phyloP scores from a whole-genome alignment of 2,797 vertebrate genomes.

The Acridotheres tristis region DNA sequence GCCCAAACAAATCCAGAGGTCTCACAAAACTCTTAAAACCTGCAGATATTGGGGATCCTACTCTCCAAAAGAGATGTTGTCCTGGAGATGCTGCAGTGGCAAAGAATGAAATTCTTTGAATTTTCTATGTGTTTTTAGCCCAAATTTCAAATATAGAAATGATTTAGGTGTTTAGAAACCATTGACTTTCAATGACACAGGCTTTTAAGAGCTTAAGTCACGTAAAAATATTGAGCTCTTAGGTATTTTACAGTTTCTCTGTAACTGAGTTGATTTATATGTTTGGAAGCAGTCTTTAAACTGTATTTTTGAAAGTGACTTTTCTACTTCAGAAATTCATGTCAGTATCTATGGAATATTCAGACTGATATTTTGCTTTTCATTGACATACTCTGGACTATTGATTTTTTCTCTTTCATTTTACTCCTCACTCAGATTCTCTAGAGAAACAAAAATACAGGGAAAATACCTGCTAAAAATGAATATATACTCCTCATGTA shows the following conservation, averaged over 20 bases:
- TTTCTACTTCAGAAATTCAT: neutral
- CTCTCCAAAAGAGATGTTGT: accelerated
- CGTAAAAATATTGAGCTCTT: neutral
- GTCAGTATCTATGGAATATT: neutral
- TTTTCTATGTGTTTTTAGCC: neutral
- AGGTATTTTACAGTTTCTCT: neutral
- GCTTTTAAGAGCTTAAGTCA: neutral
- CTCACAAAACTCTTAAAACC: neutral
- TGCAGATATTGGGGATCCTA: neutral
- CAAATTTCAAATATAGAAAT: neutral
- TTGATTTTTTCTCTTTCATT: neutral
- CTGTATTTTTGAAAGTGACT: neutral
- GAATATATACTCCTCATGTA: neutral
- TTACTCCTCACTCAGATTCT: neutral
- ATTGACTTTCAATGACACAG: neutral
- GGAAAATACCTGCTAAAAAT: neutral
- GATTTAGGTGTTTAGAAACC: neutral
- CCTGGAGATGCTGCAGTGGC: neutral
- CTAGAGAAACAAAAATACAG: neutral
- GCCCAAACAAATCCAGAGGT: neutral
- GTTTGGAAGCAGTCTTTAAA: neutral
- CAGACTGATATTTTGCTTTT: neutral
- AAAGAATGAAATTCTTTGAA: neutral
- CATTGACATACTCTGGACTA: neutral
- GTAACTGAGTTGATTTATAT: neutral